These are phyloP conservation scores for Phymastichus coffea DNA, from an alignment of 1,140 invertebrate species.

Conservation along the genomic window DNA sequence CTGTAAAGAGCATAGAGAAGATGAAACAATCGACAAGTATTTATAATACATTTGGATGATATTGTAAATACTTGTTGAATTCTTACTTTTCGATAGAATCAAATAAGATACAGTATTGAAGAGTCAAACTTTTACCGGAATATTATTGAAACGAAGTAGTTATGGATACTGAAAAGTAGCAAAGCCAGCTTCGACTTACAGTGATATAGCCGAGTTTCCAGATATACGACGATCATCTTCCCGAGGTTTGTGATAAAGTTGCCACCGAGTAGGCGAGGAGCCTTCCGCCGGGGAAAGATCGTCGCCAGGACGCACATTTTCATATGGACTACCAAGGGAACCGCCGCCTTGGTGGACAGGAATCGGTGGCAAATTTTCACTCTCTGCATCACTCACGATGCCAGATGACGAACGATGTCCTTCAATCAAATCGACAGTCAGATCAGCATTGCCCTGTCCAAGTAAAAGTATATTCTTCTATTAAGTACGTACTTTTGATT, in stretches of 20 bases:
- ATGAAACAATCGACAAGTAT: too few relatives aligned
- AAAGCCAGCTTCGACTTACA: too few relatives aligned
- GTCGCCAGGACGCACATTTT: conserved; percentile 61
- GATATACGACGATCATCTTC: conserved; percentile 61
- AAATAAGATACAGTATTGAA: too few relatives aligned
- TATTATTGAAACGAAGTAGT: too few relatives aligned
- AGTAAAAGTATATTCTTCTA: conserved; percentile 21
- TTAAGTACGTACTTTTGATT: conserved; percentile 73
- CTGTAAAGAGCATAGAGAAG: too few relatives aligned
- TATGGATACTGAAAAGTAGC: too few relatives aligned
- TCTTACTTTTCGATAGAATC: too few relatives aligned
- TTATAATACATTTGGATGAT: too few relatives aligned
- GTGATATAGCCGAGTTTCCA: conserved; percentile 61
- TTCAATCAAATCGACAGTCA: conserved; percentile 15
- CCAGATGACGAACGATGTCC: conserved; percentile 53
- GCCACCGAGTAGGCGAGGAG: conserved; percentile 63
- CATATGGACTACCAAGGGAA: conserved; percentile 66
- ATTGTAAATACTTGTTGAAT: too few relatives aligned
- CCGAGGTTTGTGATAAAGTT: conserved; percentile 59
- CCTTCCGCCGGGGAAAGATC: conserved; percentile 57
- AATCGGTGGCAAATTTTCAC: conserved; percentile 61
- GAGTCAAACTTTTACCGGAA: too few relatives aligned
- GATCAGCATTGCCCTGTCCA: too few relatives aligned
- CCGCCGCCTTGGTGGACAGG: conserved; percentile 59
- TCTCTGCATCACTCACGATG: conserved; percentile 59